Base-by-base conservation (phyloP, 2,113 vertebrate species). In the Trachemys scripta region DNA sequence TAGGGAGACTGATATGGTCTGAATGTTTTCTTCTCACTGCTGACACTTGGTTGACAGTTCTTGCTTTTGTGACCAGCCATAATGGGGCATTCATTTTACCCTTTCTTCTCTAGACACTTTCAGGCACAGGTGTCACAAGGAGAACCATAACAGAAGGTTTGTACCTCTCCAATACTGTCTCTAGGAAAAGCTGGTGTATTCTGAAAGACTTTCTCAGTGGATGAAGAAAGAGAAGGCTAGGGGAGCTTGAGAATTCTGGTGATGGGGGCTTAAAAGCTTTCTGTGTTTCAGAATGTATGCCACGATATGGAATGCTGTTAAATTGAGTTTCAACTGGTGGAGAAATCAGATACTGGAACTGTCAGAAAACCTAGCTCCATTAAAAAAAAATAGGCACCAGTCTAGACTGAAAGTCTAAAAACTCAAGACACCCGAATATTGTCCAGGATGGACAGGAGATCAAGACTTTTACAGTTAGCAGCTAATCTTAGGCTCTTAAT, bases 31-130 rank as follows among this genome's bases (percentile, higher is more conserved):
- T 89, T 91, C 79, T 56, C 27, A 89, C 80, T 89, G 92, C 53
- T 90, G 93, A 84, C 90, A 90, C 90, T 93, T 84, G 45, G 90
- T 84, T 94, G 87, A 95, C 57, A 80, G 49, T 82, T 59, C 59
- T 87, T 95, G 91, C 89, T 92, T 82, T 94, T 84, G 87, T 94
- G 89, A 94, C 56, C 87, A 83, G 92, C 79, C 54, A 80, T 82
- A 45, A 31, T 56, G 4, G 72, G 38, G 12, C n/a, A 29, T 57
- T 82, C 90, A 88, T 88, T 93, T 90, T 31, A 87, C 91, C 80
- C 79, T 54, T 94, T 85, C 47, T 65, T 72, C 49, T 79, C 25
- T 54, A 31, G 81, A 47, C 5, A 22, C 29, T 54, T 62, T 50
- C 19, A 38, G n/a, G 16, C 62, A n/a, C 62, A 17, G 31, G 65